Evolutionary conservation across 2,113 vertebrate genomes (phyloP).

Genomic region (Ailuropoda melanoleuca): DNA sequence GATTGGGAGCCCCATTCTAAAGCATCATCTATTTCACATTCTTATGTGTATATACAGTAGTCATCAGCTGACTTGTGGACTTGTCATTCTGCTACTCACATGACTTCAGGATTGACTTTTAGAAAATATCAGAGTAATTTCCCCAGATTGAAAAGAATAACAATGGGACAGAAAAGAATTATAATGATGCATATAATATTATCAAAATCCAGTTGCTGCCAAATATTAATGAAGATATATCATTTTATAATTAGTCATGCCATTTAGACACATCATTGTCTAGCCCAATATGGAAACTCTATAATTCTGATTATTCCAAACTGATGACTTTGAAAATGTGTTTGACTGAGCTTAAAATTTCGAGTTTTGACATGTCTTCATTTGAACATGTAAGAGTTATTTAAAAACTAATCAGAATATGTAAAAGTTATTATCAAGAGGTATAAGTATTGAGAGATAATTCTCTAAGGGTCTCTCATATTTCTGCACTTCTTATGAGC

Average conservation of each 20-base stretch:
- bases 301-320: neutral
- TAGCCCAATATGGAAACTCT: neutral
- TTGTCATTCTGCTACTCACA: neutral
- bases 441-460: neutral
- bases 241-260: neutral
- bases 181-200: neutral
- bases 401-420: neutral
- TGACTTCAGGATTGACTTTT: neutral
- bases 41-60: neutral
- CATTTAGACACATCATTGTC: neutral
- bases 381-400: neutral
- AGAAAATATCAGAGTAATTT: neutral
- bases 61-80: neutral
- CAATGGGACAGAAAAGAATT: neutral
- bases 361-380: neutral
- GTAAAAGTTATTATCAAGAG: neutral
- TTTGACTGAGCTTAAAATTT: neutral
- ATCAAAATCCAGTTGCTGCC: neutral
- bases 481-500: neutral
- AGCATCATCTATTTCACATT: neutral
- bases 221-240: neutral
- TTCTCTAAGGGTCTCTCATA: neutral
- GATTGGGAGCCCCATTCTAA: neutral
- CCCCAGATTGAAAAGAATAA: neutral
- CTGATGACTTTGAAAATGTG: neutral